Evolutionary conservation across 2,113 vertebrate genomes (phyloP).

Genomic region (Pluvianellus socialis): DNA sequence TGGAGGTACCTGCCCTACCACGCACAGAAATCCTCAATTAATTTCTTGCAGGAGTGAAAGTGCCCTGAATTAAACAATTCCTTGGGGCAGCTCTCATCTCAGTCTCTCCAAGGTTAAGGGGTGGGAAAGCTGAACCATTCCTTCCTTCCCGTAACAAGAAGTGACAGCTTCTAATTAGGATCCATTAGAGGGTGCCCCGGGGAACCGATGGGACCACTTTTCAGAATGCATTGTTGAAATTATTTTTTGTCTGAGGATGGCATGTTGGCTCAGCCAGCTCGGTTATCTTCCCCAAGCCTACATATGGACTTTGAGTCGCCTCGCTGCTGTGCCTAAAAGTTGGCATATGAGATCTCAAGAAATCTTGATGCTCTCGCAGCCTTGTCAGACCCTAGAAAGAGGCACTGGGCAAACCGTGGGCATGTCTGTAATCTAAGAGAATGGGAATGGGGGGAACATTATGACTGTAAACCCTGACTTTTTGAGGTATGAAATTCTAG

Average conservation of each 20-base stretch:
- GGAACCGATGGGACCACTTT: not conserved
- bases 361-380: not conserved
- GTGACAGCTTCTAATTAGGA: conserved; percentile 36
- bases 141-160: not conserved
- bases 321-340: not conserved
- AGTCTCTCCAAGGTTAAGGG: not conserved
- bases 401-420: not conserved
- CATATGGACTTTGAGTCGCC: not conserved
- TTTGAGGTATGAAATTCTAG: no score
- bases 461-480: not conserved
- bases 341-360: not conserved
- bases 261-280: not conserved
- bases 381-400: not conserved
- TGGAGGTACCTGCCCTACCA: not conserved
- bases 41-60: not conserved
- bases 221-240: not conserved
- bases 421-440: not conserved
- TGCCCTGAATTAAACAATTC: not conserved
- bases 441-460: not conserved
- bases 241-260: not conserved
- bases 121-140: not conserved
- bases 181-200: conserved; percentile 1
- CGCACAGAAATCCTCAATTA: not conserved
- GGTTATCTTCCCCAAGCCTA: not conserved
- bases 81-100: not conserved